Base-by-base conservation (phyloP, 2,797 vertebrate species). In the Karalla daura region DNA sequence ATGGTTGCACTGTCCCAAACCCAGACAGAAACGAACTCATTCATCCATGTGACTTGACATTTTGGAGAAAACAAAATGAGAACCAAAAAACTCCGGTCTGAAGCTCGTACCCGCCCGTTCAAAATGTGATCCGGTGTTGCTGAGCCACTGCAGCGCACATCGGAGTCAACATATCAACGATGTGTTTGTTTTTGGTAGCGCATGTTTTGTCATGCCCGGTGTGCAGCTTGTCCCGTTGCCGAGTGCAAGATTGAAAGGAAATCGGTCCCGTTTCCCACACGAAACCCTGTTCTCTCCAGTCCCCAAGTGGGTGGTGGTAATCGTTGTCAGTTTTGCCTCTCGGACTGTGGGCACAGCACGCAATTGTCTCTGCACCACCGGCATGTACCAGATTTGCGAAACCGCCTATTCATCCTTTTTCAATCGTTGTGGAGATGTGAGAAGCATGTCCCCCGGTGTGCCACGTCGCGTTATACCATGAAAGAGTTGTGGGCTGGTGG, bases 121-220 rank as follows among this genome's bases (percentile, higher is more conserved):
- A n/a, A 39, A 32, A n/a, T 67, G 20, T 54, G 41, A 59, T 67
- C 56, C 59, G 58, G 70, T 52, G 37, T 52, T 62, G 62, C 52
- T 47, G 39, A 63, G 39, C 46, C n/a, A 52, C 58, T 36, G 27
- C 56, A 36, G 20, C 17, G 28, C 41, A 35, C 39, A 67, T 56
- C 32, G 72, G 39, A 68, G 40, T 84, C 86, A 81, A 86, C 90
- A 83, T 92, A 85, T 69, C 73, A 63, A 83, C 72, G 89, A 83
- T 80, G 86, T 35, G 86, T 93, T 89, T 65, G 24, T 70, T 73
- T 76, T 61, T 65, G 44, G 50, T 78, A 62, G 52, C 27, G 27
- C 61, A 66, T 71, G 60, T 81, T 86, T 73, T 49, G 71, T 80
- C 82, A 70, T 86, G 65, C 67, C 58, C 49, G 67, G 39, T 52